Percentiles rank a stretch among this genome's conserved stretches.
Conservation (phyloP, 2,113 vertebrate species). For the Acrocephalus arundinaceus region DNA sequence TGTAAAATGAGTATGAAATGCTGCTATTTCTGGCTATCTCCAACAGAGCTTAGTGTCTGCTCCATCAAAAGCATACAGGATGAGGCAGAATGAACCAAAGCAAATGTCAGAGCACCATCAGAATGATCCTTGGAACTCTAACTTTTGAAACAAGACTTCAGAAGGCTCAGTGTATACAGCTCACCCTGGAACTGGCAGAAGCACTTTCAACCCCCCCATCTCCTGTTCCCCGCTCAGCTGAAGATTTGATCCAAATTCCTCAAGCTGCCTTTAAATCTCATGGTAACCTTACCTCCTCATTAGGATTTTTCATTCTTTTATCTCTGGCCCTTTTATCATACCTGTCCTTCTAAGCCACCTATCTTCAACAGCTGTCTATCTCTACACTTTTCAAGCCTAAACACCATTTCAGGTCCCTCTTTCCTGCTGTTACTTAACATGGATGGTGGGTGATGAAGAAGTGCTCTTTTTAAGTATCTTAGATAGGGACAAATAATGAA, state of each 20-base stretch:
- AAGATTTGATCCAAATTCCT: neutral
- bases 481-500: neutral
- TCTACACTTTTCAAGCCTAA: neutral
- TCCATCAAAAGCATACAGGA: neutral
- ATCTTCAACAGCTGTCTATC: neutral
- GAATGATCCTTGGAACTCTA: neutral
- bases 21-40: neutral
- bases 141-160: neutral
- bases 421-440: neutral
- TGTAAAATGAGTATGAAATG: neutral
- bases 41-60: neutral
- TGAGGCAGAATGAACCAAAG: neutral
- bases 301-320: neutral
- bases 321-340: too few species aligned
- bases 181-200: neutral
- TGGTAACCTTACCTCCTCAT: neutral
- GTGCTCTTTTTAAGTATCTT: neutral
- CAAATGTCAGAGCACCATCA: neutral
- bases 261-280: neutral
- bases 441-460: neutral
- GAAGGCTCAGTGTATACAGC: neutral
- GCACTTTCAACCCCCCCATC: neutral
- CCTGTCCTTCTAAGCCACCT: neutral
- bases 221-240: neutral
- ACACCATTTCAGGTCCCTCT: neutral